A percentile compares a stretch with the other conserved stretches of the same genome.
These are phyloP conservation scores for Picus viridis DNA, from an alignment of 2,797 vertebrate species.

Conservation along the genomic window DNA sequence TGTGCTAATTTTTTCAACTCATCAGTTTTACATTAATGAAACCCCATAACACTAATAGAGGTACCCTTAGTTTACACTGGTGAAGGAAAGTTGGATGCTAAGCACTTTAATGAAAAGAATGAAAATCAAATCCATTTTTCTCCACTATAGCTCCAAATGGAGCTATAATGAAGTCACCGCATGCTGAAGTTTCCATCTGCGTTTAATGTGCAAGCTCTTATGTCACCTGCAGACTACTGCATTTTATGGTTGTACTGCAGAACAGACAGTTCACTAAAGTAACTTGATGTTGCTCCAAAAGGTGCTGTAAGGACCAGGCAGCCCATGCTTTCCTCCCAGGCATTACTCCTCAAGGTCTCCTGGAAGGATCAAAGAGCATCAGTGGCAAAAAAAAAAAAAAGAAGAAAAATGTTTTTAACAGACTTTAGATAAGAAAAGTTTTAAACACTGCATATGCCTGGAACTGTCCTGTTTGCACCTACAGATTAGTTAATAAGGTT, in stretches of 20 bases:
- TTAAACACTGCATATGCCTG: neutral
- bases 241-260: neutral
- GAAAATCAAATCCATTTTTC: neutral
- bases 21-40: neutral
- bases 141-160: neutral
- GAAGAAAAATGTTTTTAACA: neutral
- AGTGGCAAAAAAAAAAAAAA: rapidly evolving
- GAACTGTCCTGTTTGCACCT: neutral
- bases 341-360: neutral
- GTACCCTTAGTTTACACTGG: neutral
- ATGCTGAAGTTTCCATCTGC: neutral
- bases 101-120: neutral
- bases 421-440: neutral
- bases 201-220: neutral
- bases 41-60: neutral
- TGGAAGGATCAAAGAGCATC: neutral
- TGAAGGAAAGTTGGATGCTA: neutral
- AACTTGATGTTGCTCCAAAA: neutral
- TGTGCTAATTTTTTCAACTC: neutral
- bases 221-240: neutral
- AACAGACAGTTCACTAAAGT: neutral
- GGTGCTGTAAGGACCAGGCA: neutral
- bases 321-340: neutral
- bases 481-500: neutral
- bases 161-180: neutral